A percentile compares a stretch with the other conserved stretches of the same genome.
These are phyloP conservation scores for Drosophila anomalata DNA, from an alignment of 2,888 invertebrate genomes.

Conservation along the genomic window DNA sequence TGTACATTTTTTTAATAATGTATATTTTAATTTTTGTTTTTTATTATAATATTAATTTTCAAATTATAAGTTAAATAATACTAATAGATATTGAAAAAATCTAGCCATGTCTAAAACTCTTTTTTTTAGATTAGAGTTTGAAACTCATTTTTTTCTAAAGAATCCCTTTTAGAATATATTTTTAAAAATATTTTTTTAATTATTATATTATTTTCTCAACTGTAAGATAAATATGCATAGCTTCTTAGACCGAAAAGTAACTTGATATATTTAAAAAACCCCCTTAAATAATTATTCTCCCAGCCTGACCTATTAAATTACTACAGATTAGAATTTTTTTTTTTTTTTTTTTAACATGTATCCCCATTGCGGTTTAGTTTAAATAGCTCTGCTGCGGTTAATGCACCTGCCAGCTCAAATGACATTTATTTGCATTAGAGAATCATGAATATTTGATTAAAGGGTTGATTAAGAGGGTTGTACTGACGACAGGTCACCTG, in stretches of 20 bases:
- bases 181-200: no score
- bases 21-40: no score
- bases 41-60: no score
- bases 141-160: no score
- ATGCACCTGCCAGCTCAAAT: not conserved
- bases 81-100: no score
- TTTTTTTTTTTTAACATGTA: not conserved
- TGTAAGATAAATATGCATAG: no score
- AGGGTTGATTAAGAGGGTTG: not conserved
- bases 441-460: constrained; percentile 2
- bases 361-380: not conserved
- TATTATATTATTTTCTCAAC: no score
- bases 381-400: not conserved
- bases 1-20: no score
- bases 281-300: not conserved
- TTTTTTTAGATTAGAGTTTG: no score
- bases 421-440: not conserved
- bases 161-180: no score
- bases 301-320: not conserved
- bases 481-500: not conserved
- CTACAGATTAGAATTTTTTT: not conserved
- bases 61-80: no score
- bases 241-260: not conserved
- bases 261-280: not conserved
- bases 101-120: no score